A percentile compares a stretch with the other conserved stretches of the same genome.
These are phyloP conservation scores for Apotomis capreana DNA, from an alignment of 2,888 invertebrate species.

Conservation along the genomic window DNA sequence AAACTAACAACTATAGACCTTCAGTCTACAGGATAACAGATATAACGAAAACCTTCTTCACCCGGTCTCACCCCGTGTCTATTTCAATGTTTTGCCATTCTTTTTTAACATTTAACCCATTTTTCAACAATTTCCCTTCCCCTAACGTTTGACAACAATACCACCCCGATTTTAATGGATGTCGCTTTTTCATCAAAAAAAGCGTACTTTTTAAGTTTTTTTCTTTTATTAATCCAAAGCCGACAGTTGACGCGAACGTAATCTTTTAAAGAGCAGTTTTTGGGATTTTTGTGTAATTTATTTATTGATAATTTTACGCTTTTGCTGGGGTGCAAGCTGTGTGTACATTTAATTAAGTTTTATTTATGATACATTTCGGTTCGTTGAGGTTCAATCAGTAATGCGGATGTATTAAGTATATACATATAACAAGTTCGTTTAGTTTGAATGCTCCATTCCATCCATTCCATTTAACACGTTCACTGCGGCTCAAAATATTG, in stretches of 20 bases:
- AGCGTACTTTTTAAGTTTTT: conserved; percentile 66
- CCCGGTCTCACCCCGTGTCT: conserved; percentile 55
- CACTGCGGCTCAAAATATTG: no score
- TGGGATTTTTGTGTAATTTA: conserved; percentile 70
- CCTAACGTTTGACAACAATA: conserved; percentile 72
- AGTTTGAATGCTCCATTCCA: no score
- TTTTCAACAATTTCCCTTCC: conserved; percentile 78
- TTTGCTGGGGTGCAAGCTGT: conserved; percentile 47
- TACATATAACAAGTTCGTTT: no score
- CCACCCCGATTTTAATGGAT: conserved; percentile 77
- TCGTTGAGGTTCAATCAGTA: conserved; percentile 35
- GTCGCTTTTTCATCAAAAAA: conserved; percentile 71
- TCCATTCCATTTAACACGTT: no score
- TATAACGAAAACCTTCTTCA: conserved; percentile 61
- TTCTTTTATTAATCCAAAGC: conserved; percentile 70
- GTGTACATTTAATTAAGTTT: conserved; percentile 43
- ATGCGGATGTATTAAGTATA: conserved; percentile 10
- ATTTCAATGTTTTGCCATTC: conserved; percentile 66
- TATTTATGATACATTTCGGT: conserved; percentile 39
- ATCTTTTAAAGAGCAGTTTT: conserved; percentile 81
- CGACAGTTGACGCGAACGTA: conserved; percentile 82
- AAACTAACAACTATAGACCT: conserved; percentile 38
- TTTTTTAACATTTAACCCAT: conserved; percentile 79
- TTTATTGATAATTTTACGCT: conserved; percentile 67
- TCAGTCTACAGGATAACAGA: conserved; percentile 57